These are phyloP conservation scores for Ibidorhyncha struthersii DNA, from an alignment of 2,113 vertebrate genomes.

Conservation along the genomic window DNA sequence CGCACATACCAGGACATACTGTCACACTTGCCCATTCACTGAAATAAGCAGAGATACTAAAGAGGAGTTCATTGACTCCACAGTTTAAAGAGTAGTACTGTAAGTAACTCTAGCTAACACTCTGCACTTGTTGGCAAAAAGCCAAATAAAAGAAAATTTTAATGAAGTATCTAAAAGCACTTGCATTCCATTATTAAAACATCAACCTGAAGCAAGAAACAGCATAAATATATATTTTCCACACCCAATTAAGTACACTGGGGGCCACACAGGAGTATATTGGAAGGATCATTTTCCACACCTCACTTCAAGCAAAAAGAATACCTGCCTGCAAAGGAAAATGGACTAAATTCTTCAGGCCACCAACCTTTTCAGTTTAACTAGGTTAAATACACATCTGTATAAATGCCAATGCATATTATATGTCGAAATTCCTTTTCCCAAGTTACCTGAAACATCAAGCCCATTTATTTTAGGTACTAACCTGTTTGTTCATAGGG, in stretches of 20 bases:
- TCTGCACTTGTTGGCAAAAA: not conserved
- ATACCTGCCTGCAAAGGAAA: not conserved
- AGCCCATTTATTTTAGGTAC: not conserved
- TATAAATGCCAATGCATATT: not conserved
- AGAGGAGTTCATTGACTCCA: not conserved
- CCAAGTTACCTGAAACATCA: not conserved
- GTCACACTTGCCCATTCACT: not conserved
- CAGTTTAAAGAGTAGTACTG: not conserved
- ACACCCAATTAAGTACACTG: not conserved
- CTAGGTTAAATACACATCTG: not conserved
- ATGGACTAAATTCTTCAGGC: not conserved
- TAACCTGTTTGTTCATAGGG: conserved; percentile 51
- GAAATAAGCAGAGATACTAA: not conserved
- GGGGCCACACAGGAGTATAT: not conserved
- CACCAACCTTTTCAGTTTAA: not conserved
- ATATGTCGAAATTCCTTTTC: not conserved
- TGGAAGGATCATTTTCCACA: not conserved
- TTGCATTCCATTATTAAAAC: not conserved
- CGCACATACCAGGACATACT: not conserved
- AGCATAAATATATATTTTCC: not conserved
- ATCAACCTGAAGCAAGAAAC: not conserved
- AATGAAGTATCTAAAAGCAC: not conserved
- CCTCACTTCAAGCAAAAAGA: not conserved
- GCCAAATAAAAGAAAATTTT: not conserved
- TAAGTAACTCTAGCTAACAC: not conserved